A percentile compares a stretch with the other conserved stretches of the same genome.
These are phyloP conservation scores for Drosophila rellima DNA, from an alignment of 2,888 invertebrate species.

Conservation along the genomic window DNA sequence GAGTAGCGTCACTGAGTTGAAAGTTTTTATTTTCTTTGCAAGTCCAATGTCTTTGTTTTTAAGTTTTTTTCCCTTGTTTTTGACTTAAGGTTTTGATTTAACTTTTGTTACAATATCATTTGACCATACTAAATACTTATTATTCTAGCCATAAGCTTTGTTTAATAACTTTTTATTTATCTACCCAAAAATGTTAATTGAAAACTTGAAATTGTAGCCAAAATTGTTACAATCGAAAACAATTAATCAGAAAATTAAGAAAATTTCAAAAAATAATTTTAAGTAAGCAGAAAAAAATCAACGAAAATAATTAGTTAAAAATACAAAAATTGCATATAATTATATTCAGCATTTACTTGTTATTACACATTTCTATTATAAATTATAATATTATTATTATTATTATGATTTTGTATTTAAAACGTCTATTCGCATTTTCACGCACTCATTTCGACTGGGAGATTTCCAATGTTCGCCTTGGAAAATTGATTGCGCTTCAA, in stretches of 20 bases:
- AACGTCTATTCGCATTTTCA: conserved; percentile 8
- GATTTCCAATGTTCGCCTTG: not conserved
- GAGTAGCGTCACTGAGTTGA: conserved; percentile 39
- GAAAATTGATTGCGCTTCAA: conserved; percentile 41
- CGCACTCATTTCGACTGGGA: conserved; percentile 10
- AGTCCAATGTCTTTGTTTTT: conserved; percentile 51
- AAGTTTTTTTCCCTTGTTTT: conserved; percentile 32
- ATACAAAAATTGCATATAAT: conserved; percentile 81
- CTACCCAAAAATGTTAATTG: conserved; percentile 31
- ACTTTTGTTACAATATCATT: conserved; percentile 49
- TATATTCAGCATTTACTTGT: conserved; percentile 82
- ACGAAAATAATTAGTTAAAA: conserved; percentile 53
- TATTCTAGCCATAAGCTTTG: conserved; percentile 73
- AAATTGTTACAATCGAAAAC: conserved; percentile 8
- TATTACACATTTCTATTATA: conserved; percentile 45
- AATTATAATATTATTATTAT: conserved; percentile 23
- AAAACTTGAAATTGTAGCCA: conserved; percentile 29
- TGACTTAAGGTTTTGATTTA: conserved; percentile 35
- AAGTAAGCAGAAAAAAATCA: conserved; percentile 40
- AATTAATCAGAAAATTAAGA: not conserved
- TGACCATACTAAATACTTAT: conserved; percentile 60
- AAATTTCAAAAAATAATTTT: conserved; percentile 38
- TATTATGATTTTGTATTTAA: conserved; percentile 4
- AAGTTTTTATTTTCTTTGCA: conserved; percentile 57
- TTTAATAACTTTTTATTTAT: conserved; percentile 58